Evolutionary conservation across 2,797 vertebrate genomes (phyloP).

Genomic region (Cynopterus sphinx): DNA sequence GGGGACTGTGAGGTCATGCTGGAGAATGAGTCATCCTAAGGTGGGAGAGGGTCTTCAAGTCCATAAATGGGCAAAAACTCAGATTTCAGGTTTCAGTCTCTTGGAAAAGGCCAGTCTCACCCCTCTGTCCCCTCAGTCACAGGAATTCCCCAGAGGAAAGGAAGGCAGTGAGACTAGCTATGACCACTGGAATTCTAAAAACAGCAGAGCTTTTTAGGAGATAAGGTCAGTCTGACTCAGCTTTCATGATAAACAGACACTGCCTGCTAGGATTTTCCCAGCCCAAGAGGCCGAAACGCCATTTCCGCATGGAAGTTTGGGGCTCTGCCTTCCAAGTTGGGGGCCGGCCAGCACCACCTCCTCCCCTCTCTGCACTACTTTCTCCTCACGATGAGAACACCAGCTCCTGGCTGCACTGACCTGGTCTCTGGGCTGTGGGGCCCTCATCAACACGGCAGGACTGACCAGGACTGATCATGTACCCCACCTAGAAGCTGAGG

Average conservation of each 20-base stretch:
- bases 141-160: constrained; percentile 69
- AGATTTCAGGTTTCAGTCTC: background rate
- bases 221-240: constrained; percentile 68
- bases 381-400: background rate
- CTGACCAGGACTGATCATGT: background rate
- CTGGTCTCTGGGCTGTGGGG: background rate
- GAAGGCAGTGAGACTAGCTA: background rate
- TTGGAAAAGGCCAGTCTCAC: background rate
- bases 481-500: background rate
- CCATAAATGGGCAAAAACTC: constrained; percentile 71
- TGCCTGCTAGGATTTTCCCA: constrained; percentile 71
- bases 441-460: background rate
- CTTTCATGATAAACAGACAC: constrained; percentile 70
- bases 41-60: constrained; percentile 26
- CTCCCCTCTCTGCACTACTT: background rate
- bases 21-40: constrained; percentile 41
- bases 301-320: constrained; percentile 4
- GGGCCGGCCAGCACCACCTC: background rate
- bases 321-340: background rate
- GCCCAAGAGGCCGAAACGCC: background rate
- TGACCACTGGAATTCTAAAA: constrained; percentile 61
- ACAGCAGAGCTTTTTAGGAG: constrained; percentile 53
- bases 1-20: background rate
- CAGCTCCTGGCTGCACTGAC: background rate
- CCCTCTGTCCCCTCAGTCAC: background rate